Evolutionary conservation across 2,797 vertebrate species (phyloP).

Genomic region (Petrocephalus schoutedeni): DNA sequence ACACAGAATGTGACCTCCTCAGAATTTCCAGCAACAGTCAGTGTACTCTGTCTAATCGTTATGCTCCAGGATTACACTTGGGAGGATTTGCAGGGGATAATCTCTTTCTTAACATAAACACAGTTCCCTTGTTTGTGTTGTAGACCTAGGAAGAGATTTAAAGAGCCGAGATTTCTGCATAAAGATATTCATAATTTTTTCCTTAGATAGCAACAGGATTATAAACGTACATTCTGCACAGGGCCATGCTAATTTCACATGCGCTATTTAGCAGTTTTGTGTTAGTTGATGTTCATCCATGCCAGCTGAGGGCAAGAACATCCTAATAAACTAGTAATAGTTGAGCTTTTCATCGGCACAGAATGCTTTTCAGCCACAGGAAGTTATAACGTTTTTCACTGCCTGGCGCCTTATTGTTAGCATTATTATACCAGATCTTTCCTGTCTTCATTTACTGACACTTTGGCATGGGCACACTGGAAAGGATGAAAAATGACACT

Average conservation of each 20-base stretch:
- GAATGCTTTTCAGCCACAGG: not conserved
- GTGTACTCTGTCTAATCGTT: not conserved
- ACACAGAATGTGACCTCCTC: not conserved
- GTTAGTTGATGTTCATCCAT: not conserved
- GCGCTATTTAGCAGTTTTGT: not conserved
- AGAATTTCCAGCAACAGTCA: not conserved
- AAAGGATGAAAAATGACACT: not conserved
- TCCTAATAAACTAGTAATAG: not conserved
- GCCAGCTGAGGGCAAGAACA: not conserved
- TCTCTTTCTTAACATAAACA: not conserved
- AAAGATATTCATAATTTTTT: not conserved
- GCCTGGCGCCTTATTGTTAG: not conserved
- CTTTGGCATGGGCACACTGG: not conserved
- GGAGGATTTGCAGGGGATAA: conserved; percentile 3
- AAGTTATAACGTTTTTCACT: not conserved
- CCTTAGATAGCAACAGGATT: not conserved
- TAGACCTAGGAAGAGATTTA: not conserved
- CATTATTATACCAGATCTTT: not conserved
- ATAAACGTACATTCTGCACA: not conserved
- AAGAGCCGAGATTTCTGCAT: not conserved
- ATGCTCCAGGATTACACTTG: not conserved
- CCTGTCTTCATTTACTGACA: not conserved
- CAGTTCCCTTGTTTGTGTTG: not conserved
- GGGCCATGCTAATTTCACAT: not conserved
- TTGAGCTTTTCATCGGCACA: not conserved